Evolutionary conservation across 1,140 invertebrate species (phyloP), one percentile per base, ranked within the genome.

Genomic region (Arctopsyche grandis): DNA sequence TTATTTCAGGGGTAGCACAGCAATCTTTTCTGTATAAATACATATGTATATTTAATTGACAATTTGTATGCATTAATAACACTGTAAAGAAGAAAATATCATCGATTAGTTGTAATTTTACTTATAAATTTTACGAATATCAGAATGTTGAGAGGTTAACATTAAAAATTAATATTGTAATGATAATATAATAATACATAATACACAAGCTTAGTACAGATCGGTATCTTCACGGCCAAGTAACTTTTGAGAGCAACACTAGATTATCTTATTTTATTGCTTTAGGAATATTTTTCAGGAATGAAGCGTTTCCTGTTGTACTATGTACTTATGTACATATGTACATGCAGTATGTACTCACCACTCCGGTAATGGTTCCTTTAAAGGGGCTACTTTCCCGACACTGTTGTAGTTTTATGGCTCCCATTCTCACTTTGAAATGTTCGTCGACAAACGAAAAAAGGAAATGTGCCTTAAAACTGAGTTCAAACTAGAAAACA

Each of bases 181-280:
- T n/a, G n/a, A n/a, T n/a, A n/a, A n/a, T n/a, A n/a, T n/a, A n/a
- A n/a, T n/a, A n/a, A n/a, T n/a, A n/a, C n/a, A n/a, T n/a, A n/a
- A n/a, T n/a, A n/a, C n/a, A n/a, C n/a, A n/a, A n/a, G n/a, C n/a
- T n/a, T n/a, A n/a, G 56, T 75, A 9, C n/a, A 60, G 29, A 60
- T 60, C 56, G 73, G 14, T 71, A 71, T 75, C 73, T 29, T 22
- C 16, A 3, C 43, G 29, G 63, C 70, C 66, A 9, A 80, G 56
- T 22, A 80, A 46, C 26, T 73, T 73, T 71, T 71, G 43, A 69
- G 71, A 73, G 44, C 9, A 48, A 69, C 71, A 48, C 66, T 75
- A 81, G 80, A 81, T 81, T 81, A 81, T 81, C 80, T 78, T 78
- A 81, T 81, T 81, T 81, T 81, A 78, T 78, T 56, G 73, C 80